A percentile compares a stretch with the other conserved stretches of the same genome.
Evolutionary conservation across 2,113 vertebrate genomes (phyloP).

Genomic region (Zosterops japonicus): DNA sequence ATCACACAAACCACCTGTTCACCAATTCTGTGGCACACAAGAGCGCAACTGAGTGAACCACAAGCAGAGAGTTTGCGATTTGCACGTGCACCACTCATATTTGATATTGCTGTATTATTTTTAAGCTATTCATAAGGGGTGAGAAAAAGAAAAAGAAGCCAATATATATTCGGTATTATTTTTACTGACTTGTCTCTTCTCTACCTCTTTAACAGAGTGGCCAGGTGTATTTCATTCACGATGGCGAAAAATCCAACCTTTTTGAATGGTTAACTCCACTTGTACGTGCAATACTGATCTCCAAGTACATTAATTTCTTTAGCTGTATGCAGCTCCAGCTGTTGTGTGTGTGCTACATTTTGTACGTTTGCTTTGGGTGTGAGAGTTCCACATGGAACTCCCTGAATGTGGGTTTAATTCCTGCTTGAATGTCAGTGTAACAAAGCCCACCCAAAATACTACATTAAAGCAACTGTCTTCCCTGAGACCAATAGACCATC

Average conservation of each 20-base stretch:
- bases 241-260: constrained; percentile 87
- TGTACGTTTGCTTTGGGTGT: neutral
- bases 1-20: neutral
- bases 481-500: neutral
- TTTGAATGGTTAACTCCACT: constrained; percentile 92
- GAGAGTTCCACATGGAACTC: neutral
- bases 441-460: neutral
- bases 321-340: neutral
- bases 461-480: neutral
- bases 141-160: neutral
- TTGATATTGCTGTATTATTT: neutral
- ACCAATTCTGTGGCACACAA: neutral
- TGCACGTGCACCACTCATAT: neutral
- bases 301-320: neutral
- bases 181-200: constrained; percentile 26
- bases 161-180: neutral
- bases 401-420: neutral
- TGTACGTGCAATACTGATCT: constrained; percentile 75
- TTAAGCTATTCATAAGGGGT: neutral
- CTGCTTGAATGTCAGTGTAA: neutral
- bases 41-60: neutral
- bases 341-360: neutral
- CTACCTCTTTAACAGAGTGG: constrained; percentile 80
- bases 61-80: neutral
- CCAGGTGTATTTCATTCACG: constrained; percentile 93